Base-by-base conservation (phyloP, 2,797 vertebrate genomes). In the Eremophila alpestris region DNA sequence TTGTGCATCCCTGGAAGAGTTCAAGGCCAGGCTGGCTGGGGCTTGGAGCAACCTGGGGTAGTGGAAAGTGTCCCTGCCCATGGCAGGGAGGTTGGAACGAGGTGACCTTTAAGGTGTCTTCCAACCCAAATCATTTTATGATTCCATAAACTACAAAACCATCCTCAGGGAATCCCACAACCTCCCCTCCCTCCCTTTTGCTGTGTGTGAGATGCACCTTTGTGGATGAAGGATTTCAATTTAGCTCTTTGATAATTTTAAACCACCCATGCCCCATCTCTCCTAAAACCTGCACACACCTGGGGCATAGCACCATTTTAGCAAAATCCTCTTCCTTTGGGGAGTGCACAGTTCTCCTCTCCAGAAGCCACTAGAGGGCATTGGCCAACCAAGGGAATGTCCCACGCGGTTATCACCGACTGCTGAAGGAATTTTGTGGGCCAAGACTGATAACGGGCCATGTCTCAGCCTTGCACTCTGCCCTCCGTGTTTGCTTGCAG, bases 311-410 rank as follows among this genome's bases (percentile, higher is more conserved):
- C 26, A 17, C 12, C 10, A 2, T 54, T 59, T 52, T 23, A n/a
- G 43, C 36, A 45, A 77, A 83, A 46, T 6, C 11, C 6, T 16
- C 34, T 19, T 12, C 10, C 4, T 29, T 32, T 14, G 70, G 30
- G 20, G 14, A 56, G 58, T 5, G 45, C 34, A 7, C 29, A 7
- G 11, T 76, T 83, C 46, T 71, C 40, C 62, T 68, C 9, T 10
- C 32, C 73, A 22, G 30, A 45, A 69, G 36, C 91, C 96, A 48
- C 90, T 92, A 93, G 93, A 96, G 90, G 95, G 90, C 96, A 90
- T 22, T 76, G 75, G 40, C 71, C 60, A 94, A 13, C 83, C 27
- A 7, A 27, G 75, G 56, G 36, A 94, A 51, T 8, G 40, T 6
- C n/a, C 3, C 1, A 2, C 15, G 7, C 0, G 0, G 17, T 30